Percentiles rank a stretch among this genome's conserved stretches.
These are phyloP conservation scores for Papilio glaucus DNA, from an alignment of 1,140 invertebrate species.

Conservation along the genomic window DNA sequence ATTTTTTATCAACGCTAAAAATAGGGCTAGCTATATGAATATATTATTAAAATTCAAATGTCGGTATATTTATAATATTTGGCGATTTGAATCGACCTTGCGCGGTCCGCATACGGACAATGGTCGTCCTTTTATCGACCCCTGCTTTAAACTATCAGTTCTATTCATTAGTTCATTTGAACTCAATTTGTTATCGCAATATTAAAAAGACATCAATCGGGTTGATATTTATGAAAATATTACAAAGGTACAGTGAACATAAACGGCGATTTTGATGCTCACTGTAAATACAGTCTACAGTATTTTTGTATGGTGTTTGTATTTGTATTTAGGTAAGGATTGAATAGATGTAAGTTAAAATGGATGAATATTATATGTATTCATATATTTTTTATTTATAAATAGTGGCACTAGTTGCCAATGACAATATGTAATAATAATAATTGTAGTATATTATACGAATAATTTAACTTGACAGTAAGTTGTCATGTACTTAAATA, in stretches of 20 bases:
- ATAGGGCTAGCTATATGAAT: too few species aligned
- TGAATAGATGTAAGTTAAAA: slow-evolving; percentile 34
- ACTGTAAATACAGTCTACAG: slow-evolving; percentile 41
- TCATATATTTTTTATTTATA: slow-evolving; percentile 42
- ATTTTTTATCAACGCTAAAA: too few species aligned
- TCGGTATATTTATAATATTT: too few species aligned
- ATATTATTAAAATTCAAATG: too few species aligned
- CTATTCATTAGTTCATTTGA: slow-evolving; percentile 1
- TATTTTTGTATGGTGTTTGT: slow-evolving; percentile 68
- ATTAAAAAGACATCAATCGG: neutral
- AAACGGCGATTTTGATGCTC: slow-evolving; percentile 23
- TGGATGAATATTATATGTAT: slow-evolving; percentile 30
- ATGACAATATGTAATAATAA: slow-evolving; percentile 61
- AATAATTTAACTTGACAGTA: too few species aligned
- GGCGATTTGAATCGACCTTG: too few species aligned
- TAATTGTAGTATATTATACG: slow-evolving; percentile 29
- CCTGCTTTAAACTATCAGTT: neutral
- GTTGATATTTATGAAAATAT: slow-evolving; percentile 12
- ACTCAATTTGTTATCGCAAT: neutral
- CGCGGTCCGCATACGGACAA: too few species aligned
- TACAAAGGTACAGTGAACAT: slow-evolving; percentile 11
- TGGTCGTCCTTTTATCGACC: too few species aligned
- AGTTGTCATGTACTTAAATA: too few species aligned
- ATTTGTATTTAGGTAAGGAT: slow-evolving; percentile 39
- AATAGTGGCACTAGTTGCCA: slow-evolving; percentile 57